Conservation (phyloP, 2,797 vertebrate genomes). For the Furcifer pardalis region DNA sequence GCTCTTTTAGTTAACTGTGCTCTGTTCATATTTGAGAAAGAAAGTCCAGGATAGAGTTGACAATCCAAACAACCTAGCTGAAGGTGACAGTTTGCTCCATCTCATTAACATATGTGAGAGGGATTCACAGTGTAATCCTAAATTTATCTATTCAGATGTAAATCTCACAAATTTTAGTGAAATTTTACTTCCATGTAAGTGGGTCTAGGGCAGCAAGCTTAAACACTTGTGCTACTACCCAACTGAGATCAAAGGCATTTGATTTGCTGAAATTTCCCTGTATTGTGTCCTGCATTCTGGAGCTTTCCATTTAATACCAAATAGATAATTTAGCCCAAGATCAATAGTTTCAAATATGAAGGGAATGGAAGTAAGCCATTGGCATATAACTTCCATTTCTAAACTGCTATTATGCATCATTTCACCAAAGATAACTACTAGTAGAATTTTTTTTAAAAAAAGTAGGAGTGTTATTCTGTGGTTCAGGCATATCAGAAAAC, state of each 20-base stretch:
- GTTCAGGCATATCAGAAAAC: too few species aligned
- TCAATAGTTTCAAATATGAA: not conserved
- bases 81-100: not conserved
- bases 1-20: not conserved
- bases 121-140: not conserved
- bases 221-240: not conserved
- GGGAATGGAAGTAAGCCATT: not conserved
- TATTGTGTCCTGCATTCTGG: too few species aligned
- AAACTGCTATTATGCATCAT: slow-evolving; percentile 28
- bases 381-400: slow-evolving; percentile 31
- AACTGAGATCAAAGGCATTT: not conserved
- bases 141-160: not conserved
- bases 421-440: slow-evolving; percentile 40
- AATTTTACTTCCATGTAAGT: not conserved
- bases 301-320: not conserved
- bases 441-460: too few species aligned
- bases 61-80: not conserved
- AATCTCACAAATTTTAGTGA: not conserved
- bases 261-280: not conserved
- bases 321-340: not conserved
- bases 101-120: not conserved
- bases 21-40: not conserved
- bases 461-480: too few species aligned
- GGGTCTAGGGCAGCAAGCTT: not conserved
- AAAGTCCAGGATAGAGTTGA: not conserved